Evolutionary conservation across 2,888 invertebrate species (phyloP), one percentile per base, ranked within the genome.

Genomic region (Athalia cordata): DNA sequence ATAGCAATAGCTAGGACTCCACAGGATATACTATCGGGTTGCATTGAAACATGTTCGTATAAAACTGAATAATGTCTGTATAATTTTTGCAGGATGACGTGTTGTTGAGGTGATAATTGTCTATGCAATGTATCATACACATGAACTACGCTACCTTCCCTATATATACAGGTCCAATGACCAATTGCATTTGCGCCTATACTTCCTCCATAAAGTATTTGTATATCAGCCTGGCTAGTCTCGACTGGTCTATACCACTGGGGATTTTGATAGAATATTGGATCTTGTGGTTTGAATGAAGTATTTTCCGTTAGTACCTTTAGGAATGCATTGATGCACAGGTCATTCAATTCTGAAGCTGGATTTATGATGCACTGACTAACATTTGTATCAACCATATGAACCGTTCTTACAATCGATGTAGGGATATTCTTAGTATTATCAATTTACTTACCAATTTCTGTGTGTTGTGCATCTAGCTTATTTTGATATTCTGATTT

Each of bases 121-220:
- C 8, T 62, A 15, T 15, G 62, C 62, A n/a, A 62, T 8, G 62
- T 62, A 15, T 62, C 62, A 15, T 62, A 62, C 8, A 62, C 62
- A 15, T 62, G 62, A 7, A 62, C 29, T 62, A 62, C 62, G 8
- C 11, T n/a, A n/a, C 62, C 62, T 7, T 62, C 62, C 11, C 13
- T n/a, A 15, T 62, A 62, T 8, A 62, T 62, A 62, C 62, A 62
- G 3, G 62, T 62, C 62, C 62, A 62, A 62, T 62, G 62, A 62
- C 62, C 62, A 15, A 62, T 15, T 15, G n/a, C 29, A 62, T 62
- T 15, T 13, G 29, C n/a, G 8, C 62, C 62, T 15, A 62, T 62
- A n/a, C 13, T 8, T 62, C 62, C 29, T n/a, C 29, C 15, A 15
- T 62, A 62, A 15, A 5, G 62, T 62, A 62, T 62, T 15, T 62